Percentiles rank a stretch among this genome's conserved stretches.
These are phyloP conservation scores for Patella depressa DNA, from an alignment of 2,888 invertebrate species.

Conservation along the genomic window DNA sequence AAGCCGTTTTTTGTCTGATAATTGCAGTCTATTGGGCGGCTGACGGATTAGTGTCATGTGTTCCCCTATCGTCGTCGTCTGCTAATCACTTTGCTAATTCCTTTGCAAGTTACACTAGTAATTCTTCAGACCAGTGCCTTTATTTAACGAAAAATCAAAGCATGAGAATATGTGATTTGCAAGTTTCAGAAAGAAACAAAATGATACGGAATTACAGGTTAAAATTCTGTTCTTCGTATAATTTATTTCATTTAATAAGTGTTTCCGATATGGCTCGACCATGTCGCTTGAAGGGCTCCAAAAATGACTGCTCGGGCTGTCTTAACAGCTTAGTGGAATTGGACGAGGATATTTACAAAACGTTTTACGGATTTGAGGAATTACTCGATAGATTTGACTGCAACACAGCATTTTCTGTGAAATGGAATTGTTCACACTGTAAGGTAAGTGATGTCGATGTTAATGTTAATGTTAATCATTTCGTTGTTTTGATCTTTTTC, in stretches of 20 bases:
- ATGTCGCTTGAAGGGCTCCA: conserved; percentile 2
- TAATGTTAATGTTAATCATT: too few relatives aligned
- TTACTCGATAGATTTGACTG: conserved; percentile 9
- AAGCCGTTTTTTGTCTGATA: conserved; percentile 7
- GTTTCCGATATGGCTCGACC: neutral
- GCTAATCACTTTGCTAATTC: conserved; percentile 6
- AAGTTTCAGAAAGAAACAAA: conserved; percentile 3
- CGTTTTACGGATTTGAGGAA: conserved; percentile 8
- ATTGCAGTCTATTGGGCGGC: conserved; percentile 4
- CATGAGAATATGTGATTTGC: conserved; percentile 3
- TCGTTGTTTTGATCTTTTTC: too few relatives aligned
- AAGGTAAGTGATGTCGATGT: neutral
- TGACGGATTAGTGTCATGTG: conserved; percentile 10
- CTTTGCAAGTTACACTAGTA: neutral
- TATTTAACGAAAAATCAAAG: conserved; percentile 13
- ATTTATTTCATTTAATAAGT: conserved; percentile 8
- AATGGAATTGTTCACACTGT: conserved; percentile 4
- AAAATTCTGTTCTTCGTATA: conserved; percentile 12
- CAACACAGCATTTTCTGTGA: conserved; percentile 2
- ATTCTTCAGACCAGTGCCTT: conserved; percentile 10
- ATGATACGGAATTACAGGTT: neutral
- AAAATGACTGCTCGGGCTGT: conserved; percentile 2
- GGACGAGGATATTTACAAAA: conserved; percentile 11
- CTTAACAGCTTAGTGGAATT: conserved; percentile 1
- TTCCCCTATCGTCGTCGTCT: conserved; percentile 6